These are phyloP conservation scores for Sinhomidia bicolor DNA, from an alignment of 2,888 invertebrate species.

Conservation along the genomic window DNA sequence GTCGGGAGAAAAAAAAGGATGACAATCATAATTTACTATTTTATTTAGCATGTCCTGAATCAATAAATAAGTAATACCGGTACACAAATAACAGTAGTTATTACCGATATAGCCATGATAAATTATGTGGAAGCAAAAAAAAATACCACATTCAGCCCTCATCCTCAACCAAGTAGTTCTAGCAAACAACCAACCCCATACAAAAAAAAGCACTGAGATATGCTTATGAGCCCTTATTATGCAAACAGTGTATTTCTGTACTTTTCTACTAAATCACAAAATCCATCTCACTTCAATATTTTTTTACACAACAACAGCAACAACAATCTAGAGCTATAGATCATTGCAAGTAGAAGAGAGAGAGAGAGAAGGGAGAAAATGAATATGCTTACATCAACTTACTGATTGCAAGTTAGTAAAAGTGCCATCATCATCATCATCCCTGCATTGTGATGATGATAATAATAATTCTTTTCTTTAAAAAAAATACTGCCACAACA, in stretches of 20 bases:
- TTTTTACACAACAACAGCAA: no score
- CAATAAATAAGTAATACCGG: background rate
- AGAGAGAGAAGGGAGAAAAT: no score
- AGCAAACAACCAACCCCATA: no score
- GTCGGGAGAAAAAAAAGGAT: conserved; percentile 79
- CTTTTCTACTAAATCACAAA: background rate
- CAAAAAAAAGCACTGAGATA: background rate
- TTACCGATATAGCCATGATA: no score
- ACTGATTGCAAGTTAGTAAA: conserved; percentile 14
- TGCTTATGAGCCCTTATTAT: background rate
- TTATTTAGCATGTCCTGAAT: background rate
- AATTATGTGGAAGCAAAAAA: background rate
- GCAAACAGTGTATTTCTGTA: background rate
- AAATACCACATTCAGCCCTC: background rate
- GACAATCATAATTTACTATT: no score
- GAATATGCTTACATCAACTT: conserved; percentile 9
- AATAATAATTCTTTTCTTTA: background rate
- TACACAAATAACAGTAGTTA: background rate
- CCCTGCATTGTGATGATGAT: no score
- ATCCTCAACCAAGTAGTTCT: no score
- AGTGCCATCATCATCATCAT: background rate
- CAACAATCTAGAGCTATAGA: conserved; percentile 20
- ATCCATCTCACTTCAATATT: background rate
- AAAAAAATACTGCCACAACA: conserved; percentile 23
- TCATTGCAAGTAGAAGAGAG: background rate